Conservation (phyloP, 2,113 vertebrate genomes). For the Globicephala melas region DNA sequence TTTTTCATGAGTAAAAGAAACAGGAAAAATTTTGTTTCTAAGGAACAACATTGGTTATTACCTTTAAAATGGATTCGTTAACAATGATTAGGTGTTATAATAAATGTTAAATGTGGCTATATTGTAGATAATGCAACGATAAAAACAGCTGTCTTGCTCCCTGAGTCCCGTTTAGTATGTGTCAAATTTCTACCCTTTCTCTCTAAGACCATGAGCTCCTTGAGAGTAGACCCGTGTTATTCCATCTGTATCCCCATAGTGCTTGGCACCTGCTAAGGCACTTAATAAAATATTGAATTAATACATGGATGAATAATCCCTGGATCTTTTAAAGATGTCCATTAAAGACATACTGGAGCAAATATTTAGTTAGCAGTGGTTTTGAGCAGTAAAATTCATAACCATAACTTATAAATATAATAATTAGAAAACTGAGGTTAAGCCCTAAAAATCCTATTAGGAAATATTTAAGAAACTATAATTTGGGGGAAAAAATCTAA, state of each 20-base stretch:
- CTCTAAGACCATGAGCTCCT: background rate
- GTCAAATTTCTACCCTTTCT: background rate
- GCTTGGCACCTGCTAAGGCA: background rate
- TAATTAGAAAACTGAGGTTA: slow-evolving; percentile 57
- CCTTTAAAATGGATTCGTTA: background rate
- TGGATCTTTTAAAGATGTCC: background rate
- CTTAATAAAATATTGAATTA: slow-evolving; percentile 47
- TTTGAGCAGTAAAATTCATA: slow-evolving; percentile 41
- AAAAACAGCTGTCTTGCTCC: background rate
- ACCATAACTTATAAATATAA: slow-evolving; percentile 24
- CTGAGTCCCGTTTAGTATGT: background rate
- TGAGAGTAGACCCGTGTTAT: background rate
- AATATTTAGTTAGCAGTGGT: slow-evolving; percentile 46
- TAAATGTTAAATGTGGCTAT: background rate
- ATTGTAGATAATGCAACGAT: background rate
- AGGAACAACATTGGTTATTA: background rate
- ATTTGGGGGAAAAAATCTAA: background rate
- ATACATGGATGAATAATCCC: background rate
- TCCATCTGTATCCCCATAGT: background rate
- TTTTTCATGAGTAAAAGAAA: slow-evolving; percentile 40
- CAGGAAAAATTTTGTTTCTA: background rate
- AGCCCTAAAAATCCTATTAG: slow-evolving; percentile 39
- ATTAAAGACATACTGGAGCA: slow-evolving; percentile 10
- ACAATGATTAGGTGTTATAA: background rate
- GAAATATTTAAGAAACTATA: slow-evolving; percentile 40